Base-by-base conservation (phyloP, 2,113 vertebrate genomes). In the Tachysurus fulvidraco region DNA sequence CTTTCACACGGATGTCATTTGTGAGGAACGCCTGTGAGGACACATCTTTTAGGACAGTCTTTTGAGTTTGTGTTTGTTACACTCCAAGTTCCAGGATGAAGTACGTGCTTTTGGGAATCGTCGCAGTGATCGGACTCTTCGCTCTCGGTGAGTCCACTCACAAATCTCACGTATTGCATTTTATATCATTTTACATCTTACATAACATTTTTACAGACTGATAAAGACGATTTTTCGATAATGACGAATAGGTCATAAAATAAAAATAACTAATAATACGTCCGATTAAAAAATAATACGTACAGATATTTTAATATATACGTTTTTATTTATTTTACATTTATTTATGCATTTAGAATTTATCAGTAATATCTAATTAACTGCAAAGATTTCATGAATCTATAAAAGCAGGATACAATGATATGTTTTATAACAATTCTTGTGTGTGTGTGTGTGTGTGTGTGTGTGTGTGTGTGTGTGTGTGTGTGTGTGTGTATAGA, bases 131-230 rank as follows among this genome's bases (percentile, higher is more conserved):
- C 46, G 93, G 92, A 21, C 89, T 87, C 73, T 71, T 94, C 14
- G 55, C 92, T 71, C 50, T 94, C 19, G 91, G 95, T 95, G 90
- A 94, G 94, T 85, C 25, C 52, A 11, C 1, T 8, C 6, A 19
- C 50, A 55, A 30, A 78, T 41, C 46, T n/a, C 73, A n/a, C 0
- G 3, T 1, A 25, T 12, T 41, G 6, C 0, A 2, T 41, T 41
- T 44, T 44, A 13, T 23, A 12, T 19, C 1, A 36, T 9, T 10
- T 3, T 55, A 54, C n/a, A 65, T 65, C 13, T 65, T 65, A n/a
- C 23, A 65, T 3, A 82, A 1, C 44, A 12, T 46, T 83, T 62
- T 50, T 0, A 25, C 17, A 50, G 2, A 50, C 5, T 50, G 44
- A 52, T 5, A 62, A n/a, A 57, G 4, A 11, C 14, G 36, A 12